Percentiles rank a stretch among this genome's conserved stretches.
Evolutionary conservation across 92 coral and sea anemone genomes (phyloP).

Genomic region (Porites evermanni): DNA sequence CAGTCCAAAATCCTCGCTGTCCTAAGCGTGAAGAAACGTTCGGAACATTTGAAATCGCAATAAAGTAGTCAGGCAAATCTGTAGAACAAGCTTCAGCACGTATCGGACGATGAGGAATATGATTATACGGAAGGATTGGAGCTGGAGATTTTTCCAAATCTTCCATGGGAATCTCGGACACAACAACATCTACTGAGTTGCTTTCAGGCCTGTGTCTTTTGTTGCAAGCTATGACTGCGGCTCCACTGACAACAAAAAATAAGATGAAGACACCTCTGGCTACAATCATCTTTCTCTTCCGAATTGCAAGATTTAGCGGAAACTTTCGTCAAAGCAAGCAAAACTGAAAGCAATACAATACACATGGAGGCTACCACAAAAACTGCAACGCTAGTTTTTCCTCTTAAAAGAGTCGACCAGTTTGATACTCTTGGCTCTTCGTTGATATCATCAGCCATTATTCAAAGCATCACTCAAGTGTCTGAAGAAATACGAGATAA

Average conservation of each 20-base stretch:
- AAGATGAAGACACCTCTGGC: background rate
- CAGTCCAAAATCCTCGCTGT: background rate
- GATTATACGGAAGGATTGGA: background rate
- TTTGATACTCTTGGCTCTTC: background rate
- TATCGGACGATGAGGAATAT: conserved; percentile 7
- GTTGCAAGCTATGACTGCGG: background rate
- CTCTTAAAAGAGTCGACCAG: background rate
- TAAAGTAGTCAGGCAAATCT: background rate
- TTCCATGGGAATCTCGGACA: conserved; percentile 62
- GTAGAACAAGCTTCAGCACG: background rate
- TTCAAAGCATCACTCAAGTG: background rate
- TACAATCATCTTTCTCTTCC: background rate
- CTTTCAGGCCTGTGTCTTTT: background rate
- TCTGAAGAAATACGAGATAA: too few species aligned
- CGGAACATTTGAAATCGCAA: background rate
- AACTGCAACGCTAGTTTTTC: too few species aligned
- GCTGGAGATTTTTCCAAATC: conserved; percentile 71
- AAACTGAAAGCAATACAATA: background rate
- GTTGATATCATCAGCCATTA: background rate
- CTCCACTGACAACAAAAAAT: background rate
- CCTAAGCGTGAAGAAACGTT: background rate
- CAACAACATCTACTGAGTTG: conserved; percentile 40
- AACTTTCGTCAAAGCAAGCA: background rate
- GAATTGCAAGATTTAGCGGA: background rate
- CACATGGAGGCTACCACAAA: background rate